Conservation (phyloP, 2,113 vertebrate species). For the Prolemur simus region DNA sequence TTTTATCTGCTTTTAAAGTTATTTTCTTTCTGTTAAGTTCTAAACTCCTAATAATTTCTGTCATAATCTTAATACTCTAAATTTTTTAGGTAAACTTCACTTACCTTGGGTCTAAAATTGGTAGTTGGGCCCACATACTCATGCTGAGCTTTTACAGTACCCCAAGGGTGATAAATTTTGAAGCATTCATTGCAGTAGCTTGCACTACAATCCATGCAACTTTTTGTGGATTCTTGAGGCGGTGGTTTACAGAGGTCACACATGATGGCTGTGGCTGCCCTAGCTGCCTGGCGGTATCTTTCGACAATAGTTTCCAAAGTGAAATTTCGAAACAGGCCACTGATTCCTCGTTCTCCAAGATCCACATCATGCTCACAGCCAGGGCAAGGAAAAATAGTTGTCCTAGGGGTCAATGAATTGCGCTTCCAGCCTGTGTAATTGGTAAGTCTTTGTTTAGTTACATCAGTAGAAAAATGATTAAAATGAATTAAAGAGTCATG, state of each 20-base stretch:
- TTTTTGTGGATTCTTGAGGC: conserved; percentile 96
- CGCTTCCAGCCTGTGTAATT: conserved; percentile 92
- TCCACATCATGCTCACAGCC: conserved; percentile 95
- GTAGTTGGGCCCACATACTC: conserved; percentile 97
- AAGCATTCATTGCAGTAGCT: conserved; percentile 99
- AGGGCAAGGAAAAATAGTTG: conserved; percentile 93
- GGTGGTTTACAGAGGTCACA: conserved; percentile 97
- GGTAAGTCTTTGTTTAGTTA: conserved; percentile 83
- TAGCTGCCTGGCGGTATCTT: conserved; percentile 95
- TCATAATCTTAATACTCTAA: not conserved
- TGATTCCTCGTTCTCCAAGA: conserved; percentile 97
- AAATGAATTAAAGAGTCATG: not conserved
- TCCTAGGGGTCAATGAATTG: conserved; percentile 91
- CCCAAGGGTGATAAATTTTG: conserved; percentile 97
- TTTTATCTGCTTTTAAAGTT: not conserved
- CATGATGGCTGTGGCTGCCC: conserved; percentile 95
- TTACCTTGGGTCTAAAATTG: conserved; percentile 96
- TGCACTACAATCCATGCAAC: conserved; percentile 98
- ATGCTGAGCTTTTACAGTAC: conserved; percentile 95
- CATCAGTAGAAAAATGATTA: conserved; percentile 52
- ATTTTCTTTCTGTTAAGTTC: not conserved
- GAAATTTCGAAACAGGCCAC: conserved; percentile 96
- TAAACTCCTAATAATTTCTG: not conserved
- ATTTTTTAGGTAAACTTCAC: not conserved
- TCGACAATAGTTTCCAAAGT: conserved; percentile 98